Conservation (phyloP, 2,797 vertebrate species). For the Periophthalmus magnuspinnatus region DNA sequence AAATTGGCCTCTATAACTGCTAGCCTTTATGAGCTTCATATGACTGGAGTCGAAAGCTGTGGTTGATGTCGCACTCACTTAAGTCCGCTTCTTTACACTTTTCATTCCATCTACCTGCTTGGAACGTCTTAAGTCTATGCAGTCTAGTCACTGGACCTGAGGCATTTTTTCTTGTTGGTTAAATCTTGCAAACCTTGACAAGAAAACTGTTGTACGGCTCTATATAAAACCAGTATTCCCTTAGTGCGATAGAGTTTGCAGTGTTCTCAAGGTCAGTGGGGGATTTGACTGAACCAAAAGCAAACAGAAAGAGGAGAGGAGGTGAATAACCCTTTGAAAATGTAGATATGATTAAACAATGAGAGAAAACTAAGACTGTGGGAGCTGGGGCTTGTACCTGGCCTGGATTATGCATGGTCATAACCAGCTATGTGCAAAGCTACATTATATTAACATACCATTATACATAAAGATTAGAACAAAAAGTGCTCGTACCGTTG, state of each 20-base stretch:
- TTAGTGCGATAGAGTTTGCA: background rate
- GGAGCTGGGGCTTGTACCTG: background rate
- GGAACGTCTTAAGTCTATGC: too few relatives aligned
- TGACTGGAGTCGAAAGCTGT: too few relatives aligned
- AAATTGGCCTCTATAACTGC: too few relatives aligned
- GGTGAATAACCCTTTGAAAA: slow-evolving; percentile 10
- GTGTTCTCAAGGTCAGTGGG: slow-evolving; percentile 14
- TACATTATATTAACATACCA: slow-evolving; percentile 7
- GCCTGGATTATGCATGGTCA: slow-evolving; percentile 6
- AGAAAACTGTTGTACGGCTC: background rate
- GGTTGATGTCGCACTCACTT: too few relatives aligned
- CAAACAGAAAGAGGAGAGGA: background rate
- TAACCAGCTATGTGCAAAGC: slow-evolving; percentile 5
- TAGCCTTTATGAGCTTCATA: too few relatives aligned
- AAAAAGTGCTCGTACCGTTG: slow-evolving; percentile 79
- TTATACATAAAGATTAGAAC: slow-evolving; percentile 5
- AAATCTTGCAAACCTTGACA: background rate
- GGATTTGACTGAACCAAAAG: slow-evolving; percentile 6
- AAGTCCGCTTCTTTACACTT: too few relatives aligned
- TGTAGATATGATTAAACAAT: slow-evolving; percentile 18
- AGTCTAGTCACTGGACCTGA: too few relatives aligned
- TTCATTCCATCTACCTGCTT: too few relatives aligned
- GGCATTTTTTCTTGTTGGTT: too few relatives aligned
- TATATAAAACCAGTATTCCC: slow-evolving; percentile 1
- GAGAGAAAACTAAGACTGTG: slow-evolving; percentile 10